phyloP scores from a whole-genome alignment of 2,797 vertebrate genomes.

The Premnoplex brunnescens region DNA sequence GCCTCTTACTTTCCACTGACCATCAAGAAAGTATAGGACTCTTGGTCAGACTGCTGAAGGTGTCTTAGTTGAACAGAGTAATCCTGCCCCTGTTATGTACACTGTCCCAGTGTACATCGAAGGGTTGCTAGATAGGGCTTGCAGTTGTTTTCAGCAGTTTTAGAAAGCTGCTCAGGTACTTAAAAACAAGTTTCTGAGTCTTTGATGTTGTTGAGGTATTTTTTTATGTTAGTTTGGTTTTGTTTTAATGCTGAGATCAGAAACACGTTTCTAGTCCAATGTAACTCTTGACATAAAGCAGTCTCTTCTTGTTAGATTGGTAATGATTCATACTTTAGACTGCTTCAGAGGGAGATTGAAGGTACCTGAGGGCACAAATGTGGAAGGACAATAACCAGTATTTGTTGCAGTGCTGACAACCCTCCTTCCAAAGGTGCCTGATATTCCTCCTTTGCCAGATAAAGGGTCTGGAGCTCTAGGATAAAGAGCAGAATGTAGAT shows the following conservation, averaged over 20 bases:
- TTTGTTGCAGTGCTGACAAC: not conserved
- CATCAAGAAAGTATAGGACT: not conserved
- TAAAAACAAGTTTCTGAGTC: not conserved
- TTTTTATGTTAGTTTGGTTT: not conserved
- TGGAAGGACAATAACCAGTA: not conserved
- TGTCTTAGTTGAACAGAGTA: not conserved
- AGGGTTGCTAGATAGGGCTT: not conserved
- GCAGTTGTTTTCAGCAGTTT: not conserved
- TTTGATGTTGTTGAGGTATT: not conserved
- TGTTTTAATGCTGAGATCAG: not conserved
- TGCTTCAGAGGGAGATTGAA: not conserved
- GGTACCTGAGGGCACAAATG: not conserved
- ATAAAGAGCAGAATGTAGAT: not conserved
- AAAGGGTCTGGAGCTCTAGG: not conserved
- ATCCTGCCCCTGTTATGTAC: not conserved
- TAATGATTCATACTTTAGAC: not conserved
- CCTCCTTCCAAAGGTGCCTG: not conserved
- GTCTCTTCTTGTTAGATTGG: not conserved
- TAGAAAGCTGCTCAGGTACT: not conserved
- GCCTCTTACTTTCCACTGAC: not conserved
- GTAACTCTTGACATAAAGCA: not conserved
- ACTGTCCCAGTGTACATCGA: not conserved
- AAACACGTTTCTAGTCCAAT: not conserved
- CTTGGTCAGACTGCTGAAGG: not conserved
- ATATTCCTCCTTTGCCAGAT: not conserved